Evolutionary conservation across 2,888 invertebrate genomes (phyloP).

Genomic region (Pseudeuparius sepicola): DNA sequence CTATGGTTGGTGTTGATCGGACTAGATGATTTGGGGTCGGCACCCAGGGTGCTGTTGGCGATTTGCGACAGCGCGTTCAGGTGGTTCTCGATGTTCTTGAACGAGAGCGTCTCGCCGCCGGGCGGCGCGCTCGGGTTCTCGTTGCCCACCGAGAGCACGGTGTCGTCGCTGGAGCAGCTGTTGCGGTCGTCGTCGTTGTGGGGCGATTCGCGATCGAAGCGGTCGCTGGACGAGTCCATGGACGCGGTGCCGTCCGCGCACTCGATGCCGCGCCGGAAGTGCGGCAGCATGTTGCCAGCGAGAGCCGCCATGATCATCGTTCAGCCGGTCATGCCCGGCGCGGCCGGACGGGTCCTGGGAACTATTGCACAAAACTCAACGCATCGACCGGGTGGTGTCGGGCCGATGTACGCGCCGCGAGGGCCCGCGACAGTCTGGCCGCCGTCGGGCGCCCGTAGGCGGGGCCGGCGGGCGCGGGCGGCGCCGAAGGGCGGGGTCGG

Average conservation of each 20-base stretch:
- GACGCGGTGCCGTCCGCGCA: conserved; percentile 35
- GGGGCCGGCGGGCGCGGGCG: conserved; percentile 29
- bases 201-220: conserved; percentile 34
- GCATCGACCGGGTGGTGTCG: conserved; percentile 11
- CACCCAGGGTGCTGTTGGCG: conserved; percentile 34
- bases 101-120: conserved; percentile 40
- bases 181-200: conserved; percentile 42
- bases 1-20: conserved; percentile 19
- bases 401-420: conserved; percentile 35
- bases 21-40: conserved; percentile 10
- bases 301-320: conserved; percentile 33
- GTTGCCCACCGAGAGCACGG: conserved; percentile 72
- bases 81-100: conserved; percentile 59
- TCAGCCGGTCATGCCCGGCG: too few species aligned
- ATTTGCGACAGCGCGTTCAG: conserved; percentile 58
- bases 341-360: too few species aligned
- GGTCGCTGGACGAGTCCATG: conserved; percentile 34
- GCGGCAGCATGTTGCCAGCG: conserved; percentile 30
- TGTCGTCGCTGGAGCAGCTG: conserved; percentile 67
- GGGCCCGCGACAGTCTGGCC: conserved; percentile 35
- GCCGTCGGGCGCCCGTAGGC: conserved; percentile 29
- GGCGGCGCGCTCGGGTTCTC: conserved; percentile 45
- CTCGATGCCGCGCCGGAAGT: conserved; percentile 31
- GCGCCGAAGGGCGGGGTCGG: conserved; percentile 25
- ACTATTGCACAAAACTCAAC: conserved; percentile 11